A percentile compares a stretch with the other conserved stretches of the same genome.
Evolutionary conservation across 2,888 invertebrate species (phyloP).

Genomic region (Andrena hattorfiana): DNA sequence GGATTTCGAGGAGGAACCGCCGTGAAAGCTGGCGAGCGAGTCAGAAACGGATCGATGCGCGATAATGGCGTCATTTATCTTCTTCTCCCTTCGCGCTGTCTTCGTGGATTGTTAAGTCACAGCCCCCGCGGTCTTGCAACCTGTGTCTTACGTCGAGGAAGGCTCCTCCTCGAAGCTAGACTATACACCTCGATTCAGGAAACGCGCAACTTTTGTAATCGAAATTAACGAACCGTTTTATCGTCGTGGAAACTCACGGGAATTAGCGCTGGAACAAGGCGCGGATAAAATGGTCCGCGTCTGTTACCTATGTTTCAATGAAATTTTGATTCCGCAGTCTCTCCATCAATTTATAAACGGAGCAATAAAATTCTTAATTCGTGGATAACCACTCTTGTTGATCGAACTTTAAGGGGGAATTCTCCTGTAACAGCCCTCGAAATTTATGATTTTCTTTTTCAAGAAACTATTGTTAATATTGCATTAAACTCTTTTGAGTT

Average conservation of each 20-base stretch:
- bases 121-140: neutral
- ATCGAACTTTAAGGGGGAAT: too few relatives aligned
- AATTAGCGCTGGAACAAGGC: neutral
- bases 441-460: too few relatives aligned
- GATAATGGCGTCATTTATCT: conserved; percentile 26
- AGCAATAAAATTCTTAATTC: too few relatives aligned
- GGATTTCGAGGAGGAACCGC: neutral
- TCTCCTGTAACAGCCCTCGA: too few relatives aligned
- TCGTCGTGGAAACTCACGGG: conserved; percentile 1
- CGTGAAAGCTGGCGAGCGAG: conserved; percentile 29
- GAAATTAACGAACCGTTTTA: conserved; percentile 50
- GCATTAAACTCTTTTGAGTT: too few relatives aligned
- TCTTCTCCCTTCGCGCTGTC: conserved; percentile 14
- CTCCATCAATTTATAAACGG: too few relatives aligned
- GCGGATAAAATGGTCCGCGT: neutral
- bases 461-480: too few relatives aligned
- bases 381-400: too few relatives aligned
- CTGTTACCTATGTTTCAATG: too few relatives aligned
- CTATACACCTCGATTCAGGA: neutral
- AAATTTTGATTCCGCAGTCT: too few relatives aligned
- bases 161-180: neutral
- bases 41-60: conserved; percentile 10
- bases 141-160: neutral
- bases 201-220: conserved; percentile 45
- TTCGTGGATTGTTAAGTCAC: conserved; percentile 45